A percentile compares a stretch with the other conserved stretches of the same genome.
Evolutionary conservation across 2,113 vertebrate species (phyloP).

Genomic region (Nematolebias whitei): DNA sequence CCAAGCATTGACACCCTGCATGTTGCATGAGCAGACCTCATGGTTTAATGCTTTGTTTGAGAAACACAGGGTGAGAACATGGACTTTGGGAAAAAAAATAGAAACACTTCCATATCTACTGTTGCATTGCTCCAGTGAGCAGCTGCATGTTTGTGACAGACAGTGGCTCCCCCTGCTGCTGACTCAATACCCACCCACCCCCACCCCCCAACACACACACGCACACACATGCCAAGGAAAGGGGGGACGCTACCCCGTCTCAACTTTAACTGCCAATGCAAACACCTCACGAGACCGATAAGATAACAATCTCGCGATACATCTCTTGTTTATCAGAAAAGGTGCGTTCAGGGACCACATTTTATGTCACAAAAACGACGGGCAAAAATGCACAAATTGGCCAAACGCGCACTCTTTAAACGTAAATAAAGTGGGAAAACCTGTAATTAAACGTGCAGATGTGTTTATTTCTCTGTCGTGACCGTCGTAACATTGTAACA

Average conservation of each 20-base stretch:
- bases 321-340: neutral
- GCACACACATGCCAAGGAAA: neutral
- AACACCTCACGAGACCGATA: neutral
- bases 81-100: neutral
- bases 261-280: neutral
- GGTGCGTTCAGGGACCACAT: too few relatives aligned
- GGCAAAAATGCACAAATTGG: neutral
- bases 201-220: too few relatives aligned
- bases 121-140: constrained; percentile 17
- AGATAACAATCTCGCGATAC: neutral
- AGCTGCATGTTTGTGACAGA: constrained; percentile 55
- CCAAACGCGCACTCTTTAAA: too few relatives aligned
- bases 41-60: constrained; percentile 71
- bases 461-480: neutral
- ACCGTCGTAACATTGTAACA: neutral
- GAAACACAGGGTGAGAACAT: constrained; percentile 64
- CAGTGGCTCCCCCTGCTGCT: constrained; percentile 79
- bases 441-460: neutral
- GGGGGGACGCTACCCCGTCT: constrained; percentile 1
- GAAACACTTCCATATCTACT: constrained; percentile 22
- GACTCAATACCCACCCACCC: constrained; percentile 11
- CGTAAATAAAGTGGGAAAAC: too few relatives aligned
- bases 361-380: too few relatives aligned
- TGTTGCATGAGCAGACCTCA: constrained; percentile 52
- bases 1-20: constrained; percentile 48